A percentile compares a stretch with the other conserved stretches of the same genome.
Conservation (phyloP, 2,797 vertebrate species). For the Pangasius djambal region DNA sequence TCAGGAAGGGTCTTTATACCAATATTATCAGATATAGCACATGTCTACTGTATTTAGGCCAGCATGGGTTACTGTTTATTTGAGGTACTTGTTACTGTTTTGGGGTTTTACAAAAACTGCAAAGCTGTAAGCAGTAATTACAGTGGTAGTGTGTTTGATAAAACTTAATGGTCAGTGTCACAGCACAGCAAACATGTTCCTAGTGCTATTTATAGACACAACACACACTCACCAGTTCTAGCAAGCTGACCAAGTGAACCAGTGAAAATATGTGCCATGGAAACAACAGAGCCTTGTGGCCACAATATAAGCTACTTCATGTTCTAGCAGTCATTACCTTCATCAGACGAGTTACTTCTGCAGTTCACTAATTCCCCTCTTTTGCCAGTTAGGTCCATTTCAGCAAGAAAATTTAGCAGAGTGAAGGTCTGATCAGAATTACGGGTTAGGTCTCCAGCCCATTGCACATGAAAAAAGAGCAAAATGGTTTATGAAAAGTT, state of each 20-base stretch:
- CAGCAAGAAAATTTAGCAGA: slow-evolving; percentile 4
- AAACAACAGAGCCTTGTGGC: slow-evolving; percentile 1
- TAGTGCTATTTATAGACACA: slow-evolving; percentile 11
- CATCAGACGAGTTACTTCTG: slow-evolving; percentile 61
- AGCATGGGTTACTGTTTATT: neutral
- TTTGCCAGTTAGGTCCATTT: slow-evolving; percentile 62
- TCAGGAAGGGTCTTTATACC: neutral
- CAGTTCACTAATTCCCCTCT: slow-evolving; percentile 63
- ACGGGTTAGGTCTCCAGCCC: slow-evolving; percentile 4
- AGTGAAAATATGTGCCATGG: neutral
- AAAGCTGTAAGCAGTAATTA: neutral
- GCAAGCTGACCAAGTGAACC: neutral
- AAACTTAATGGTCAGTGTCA: neutral
- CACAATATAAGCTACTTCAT: slow-evolving; percentile 1
- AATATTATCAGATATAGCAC: neutral
- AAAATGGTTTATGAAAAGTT: neutral
- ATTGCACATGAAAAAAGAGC: slow-evolving; percentile 8
- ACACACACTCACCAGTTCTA: neutral
- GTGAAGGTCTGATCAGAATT: slow-evolving; percentile 3
- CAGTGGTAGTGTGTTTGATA: neutral
- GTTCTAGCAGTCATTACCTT: slow-evolving; percentile 67
- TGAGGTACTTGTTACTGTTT: neutral
- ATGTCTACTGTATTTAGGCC: neutral
- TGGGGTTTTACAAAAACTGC: neutral
- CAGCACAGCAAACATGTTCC: neutral